These are phyloP conservation scores for Chloroclysta siterata DNA, from an alignment of 2,888 invertebrate genomes.

Conservation along the genomic window DNA sequence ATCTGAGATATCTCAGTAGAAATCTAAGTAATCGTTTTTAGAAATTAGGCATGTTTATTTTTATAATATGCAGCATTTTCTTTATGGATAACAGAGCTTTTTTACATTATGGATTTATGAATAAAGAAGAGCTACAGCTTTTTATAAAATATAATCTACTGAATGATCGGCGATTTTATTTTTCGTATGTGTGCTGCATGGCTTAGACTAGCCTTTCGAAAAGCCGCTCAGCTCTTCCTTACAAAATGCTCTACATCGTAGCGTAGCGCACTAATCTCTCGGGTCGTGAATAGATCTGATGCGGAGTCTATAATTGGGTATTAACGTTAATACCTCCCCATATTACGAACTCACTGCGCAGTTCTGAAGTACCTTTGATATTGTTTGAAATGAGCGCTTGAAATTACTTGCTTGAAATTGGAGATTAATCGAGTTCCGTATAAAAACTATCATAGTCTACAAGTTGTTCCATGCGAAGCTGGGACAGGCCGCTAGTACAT, in stretches of 20 bases:
- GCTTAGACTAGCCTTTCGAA: conserved; percentile 9
- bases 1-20: too few species aligned
- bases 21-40: too few species aligned
- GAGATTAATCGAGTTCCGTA: conserved; percentile 20
- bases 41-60: too few species aligned
- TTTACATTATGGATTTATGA: too few species aligned
- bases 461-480: too few species aligned
- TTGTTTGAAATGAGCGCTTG: conserved; percentile 26
- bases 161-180: background rate
- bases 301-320: conserved; percentile 74
- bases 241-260: conserved; percentile 39
- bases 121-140: too few species aligned
- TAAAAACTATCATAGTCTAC: background rate
- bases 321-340: conserved; percentile 69
- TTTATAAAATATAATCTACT: too few species aligned
- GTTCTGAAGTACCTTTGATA: conserved; percentile 29
- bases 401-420: conserved; percentile 20
- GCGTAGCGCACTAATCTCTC: conserved; percentile 67
- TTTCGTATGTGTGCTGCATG: background rate
- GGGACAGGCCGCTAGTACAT: too few species aligned
- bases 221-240: conserved; percentile 26
- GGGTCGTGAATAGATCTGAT: conserved; percentile 57
- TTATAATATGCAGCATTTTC: too few species aligned
- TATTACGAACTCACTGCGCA: conserved; percentile 51
- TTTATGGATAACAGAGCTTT: too few species aligned